Percentiles rank a stretch among this genome's conserved stretches.
Conservation (phyloP, 2,888 invertebrate genomes). For the Colletes collaris region DNA sequence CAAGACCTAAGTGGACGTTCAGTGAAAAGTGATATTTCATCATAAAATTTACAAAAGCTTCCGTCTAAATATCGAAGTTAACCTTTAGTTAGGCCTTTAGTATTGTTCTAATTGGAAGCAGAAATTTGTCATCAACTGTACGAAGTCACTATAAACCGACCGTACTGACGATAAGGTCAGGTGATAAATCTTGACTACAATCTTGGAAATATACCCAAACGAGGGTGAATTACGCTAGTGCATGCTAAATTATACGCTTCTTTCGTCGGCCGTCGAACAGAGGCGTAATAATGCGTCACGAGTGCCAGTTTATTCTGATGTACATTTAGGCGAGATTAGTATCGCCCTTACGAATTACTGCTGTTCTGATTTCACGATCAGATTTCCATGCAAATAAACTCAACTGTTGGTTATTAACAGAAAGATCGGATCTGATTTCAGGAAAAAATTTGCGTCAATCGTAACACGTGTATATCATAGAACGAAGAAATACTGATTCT, state of each 20-base stretch:
- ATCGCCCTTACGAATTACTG: background rate
- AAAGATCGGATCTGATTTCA: no score
- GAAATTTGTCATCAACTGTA: conserved; percentile 2
- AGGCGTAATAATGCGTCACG: conserved; percentile 16
- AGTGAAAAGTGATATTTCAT: no score
- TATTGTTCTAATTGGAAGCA: conserved; percentile 33
- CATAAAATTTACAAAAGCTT: no score
- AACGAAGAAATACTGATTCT: no score
- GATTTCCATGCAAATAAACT: no score
- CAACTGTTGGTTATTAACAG: no score
- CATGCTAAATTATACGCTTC: conserved; percentile 35
- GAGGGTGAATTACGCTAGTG: conserved; percentile 20
- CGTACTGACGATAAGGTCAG: conserved; percentile 53
- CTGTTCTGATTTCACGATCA: no score
- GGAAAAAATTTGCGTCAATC: no score
- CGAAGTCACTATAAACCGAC: conserved; percentile 34
- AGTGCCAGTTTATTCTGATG: conserved; percentile 4
- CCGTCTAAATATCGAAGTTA: no score
- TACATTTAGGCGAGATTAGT: conserved; percentile 18
- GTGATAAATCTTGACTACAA: conserved; percentile 43
- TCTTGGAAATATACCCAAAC: conserved; percentile 41
- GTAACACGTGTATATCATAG: no score
- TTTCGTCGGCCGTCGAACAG: background rate
- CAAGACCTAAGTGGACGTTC: no score
- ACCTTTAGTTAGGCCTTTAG: no score